Evolutionary conservation across 2,888 invertebrate species (phyloP).

Genomic region (Drosophila pseudotalamancana): DNA sequence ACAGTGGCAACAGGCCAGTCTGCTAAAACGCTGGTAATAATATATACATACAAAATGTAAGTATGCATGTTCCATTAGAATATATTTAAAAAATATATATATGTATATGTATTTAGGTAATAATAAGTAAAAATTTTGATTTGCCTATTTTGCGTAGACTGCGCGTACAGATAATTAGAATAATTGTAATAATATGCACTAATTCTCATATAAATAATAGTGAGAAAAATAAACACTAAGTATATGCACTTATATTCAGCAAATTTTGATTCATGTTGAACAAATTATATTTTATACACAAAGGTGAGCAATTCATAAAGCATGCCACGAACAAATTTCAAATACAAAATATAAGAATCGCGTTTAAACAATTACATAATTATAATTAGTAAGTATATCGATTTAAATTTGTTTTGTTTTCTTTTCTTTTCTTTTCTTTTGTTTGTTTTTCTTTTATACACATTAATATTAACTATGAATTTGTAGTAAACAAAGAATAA

Average conservation of each 20-base stretch:
- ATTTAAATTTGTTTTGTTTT: slow-evolving; percentile 36
- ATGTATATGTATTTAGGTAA: slow-evolving; percentile 35
- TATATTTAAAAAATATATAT: slow-evolving; percentile 30
- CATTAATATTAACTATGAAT: slow-evolving; percentile 72
- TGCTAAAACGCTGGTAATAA: slow-evolving; percentile 39
- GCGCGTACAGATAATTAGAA: slow-evolving; percentile 40
- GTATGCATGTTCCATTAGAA: slow-evolving; percentile 28
- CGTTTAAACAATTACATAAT: slow-evolving; percentile 64
- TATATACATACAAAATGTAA: slow-evolving; percentile 11
- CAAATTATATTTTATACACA: slow-evolving; percentile 67
- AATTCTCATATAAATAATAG: slow-evolving; percentile 66
- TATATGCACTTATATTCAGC: slow-evolving; percentile 77
- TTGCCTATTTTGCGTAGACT: slow-evolving; percentile 58
- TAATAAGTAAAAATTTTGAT: slow-evolving; percentile 65
- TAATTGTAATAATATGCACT: slow-evolving; percentile 55
- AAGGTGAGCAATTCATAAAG: slow-evolving; percentile 64
- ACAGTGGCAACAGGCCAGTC: slow-evolving; percentile 61
- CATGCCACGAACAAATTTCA: slow-evolving; percentile 25
- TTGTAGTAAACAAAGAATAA: slow-evolving; percentile 77
- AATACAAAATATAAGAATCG: slow-evolving; percentile 23
- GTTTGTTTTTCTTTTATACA: slow-evolving; percentile 44
- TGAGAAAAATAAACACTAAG: slow-evolving; percentile 45
- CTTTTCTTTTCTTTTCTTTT: slow-evolving; percentile 18
- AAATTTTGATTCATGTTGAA: slow-evolving; percentile 75
- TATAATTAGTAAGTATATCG: slow-evolving; percentile 53